These are phyloP conservation scores for Erithacus rubecula DNA, from an alignment of 2,797 vertebrate genomes.

Conservation along the genomic window DNA sequence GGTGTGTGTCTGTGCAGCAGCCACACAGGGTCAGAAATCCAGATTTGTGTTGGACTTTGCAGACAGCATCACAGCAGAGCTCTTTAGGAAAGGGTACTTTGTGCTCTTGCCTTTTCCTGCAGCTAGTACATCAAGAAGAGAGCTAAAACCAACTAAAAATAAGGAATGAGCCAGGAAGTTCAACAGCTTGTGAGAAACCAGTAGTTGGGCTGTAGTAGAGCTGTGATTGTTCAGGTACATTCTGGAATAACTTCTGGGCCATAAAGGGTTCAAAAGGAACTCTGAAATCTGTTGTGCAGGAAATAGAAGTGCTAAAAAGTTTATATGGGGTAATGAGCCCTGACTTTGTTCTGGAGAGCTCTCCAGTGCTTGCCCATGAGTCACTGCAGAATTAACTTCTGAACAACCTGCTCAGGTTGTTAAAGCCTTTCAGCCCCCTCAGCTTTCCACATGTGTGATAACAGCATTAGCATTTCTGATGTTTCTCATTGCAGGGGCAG, in stretches of 20 bases:
- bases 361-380: not conserved
- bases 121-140: not conserved
- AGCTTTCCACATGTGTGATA: fast-evolving
- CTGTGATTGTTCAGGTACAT: not conserved
- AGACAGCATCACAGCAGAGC: not conserved
- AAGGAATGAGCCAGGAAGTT: not conserved
- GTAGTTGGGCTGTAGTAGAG: not conserved
- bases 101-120: not conserved
- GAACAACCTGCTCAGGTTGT: not conserved
- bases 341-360: not conserved
- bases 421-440: not conserved
- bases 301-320: not conserved
- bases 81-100: not conserved
- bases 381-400: not conserved
- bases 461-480: not conserved
- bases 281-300: not conserved
- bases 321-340: not conserved
- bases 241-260: not conserved
- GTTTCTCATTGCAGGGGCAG: not conserved
- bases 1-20: fast-evolving
- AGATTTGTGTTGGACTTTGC: fast-evolving
- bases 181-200: not conserved
- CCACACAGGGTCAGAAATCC: fast-evolving
- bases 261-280: not conserved
- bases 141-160: not conserved